Base-by-base conservation (phyloP, 1,140 invertebrate species). In the Marisa cornuarietis region DNA sequence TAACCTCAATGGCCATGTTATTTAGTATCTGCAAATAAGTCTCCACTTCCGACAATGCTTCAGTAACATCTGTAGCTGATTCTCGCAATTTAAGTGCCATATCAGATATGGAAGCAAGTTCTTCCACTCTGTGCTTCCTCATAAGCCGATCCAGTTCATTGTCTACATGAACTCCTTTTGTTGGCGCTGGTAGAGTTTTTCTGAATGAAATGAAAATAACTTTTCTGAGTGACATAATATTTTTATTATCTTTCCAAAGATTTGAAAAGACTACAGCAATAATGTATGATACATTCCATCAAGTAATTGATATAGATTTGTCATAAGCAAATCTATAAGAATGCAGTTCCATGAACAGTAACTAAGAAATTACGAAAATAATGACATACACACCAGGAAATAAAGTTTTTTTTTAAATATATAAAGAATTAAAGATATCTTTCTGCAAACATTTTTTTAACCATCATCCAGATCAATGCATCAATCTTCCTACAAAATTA, bases 81-180 rank as follows among this genome's bases (percentile, higher is more conserved):
- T 89, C 87, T 79, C 86, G 81, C 14, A 92, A 82, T 22, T 86
- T 82, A 24, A 81, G 83, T 10, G 89, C 89, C 76, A 86, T 78
- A 10, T 90, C 82, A 14, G 83, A 76, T 65, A 92, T 85, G 49
- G 79, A 68, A 51, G 87, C 76, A 72, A 92, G 76, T 78, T 91
- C 91, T 14, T 76, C 82, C 42, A 85, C 75, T 13, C 92, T 82
- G 54, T 89, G 86, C 18, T 85, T 71, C 18, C 82, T 71, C 76
- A 91, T 82, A 52, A 90, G 79, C n/a, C 72, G 80, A 83, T 92
- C 92, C 20, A 92, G 86, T 52, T 92, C 90, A 68, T 91, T 92
- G 65, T 85, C 76, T 14, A 88, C 79, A 82, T 92, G 90, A 8
- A 83, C 78, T 1, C 90, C 90, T n/a, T 86, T 83, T 26, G 87